A percentile compares a stretch with the other conserved stretches of the same genome.
Evolutionary conservation across 2,113 vertebrate species (phyloP).

Genomic region (Propithecus coquereli): DNA sequence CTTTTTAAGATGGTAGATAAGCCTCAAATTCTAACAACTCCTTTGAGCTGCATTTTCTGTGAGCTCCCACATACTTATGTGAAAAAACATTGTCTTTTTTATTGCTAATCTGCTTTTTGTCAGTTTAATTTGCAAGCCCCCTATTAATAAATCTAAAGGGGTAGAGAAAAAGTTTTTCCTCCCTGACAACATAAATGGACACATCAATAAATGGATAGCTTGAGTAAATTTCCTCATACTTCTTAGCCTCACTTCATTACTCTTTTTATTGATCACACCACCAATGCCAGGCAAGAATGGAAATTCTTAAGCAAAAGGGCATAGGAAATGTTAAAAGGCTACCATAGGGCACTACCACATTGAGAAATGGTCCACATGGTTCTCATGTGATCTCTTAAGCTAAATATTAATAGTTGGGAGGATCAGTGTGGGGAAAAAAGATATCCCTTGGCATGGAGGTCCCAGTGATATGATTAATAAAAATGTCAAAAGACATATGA

Average conservation of each 20-base stretch:
- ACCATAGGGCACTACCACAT: not conserved
- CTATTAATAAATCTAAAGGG: not conserved
- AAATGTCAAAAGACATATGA: not conserved
- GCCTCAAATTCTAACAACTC: not conserved
- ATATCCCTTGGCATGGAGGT: not conserved
- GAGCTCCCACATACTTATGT: not conserved
- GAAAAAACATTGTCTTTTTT: not conserved
- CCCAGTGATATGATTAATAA: not conserved
- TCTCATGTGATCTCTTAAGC: not conserved
- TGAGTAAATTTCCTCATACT: slow-evolving; percentile 32
- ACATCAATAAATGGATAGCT: not conserved
- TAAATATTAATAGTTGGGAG: not conserved
- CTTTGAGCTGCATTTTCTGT: not conserved
- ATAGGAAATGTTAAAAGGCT: slow-evolving; percentile 37
- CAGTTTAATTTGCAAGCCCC: slow-evolving; percentile 18
- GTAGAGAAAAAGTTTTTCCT: not conserved
- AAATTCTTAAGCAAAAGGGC: not conserved
- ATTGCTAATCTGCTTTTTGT: not conserved
- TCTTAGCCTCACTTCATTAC: slow-evolving; percentile 19
- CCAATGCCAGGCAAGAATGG: slow-evolving; percentile 6
- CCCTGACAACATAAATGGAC: slow-evolving; percentile 3
- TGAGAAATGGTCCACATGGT: not conserved
- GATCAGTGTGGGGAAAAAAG: not conserved
- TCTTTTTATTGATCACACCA: slow-evolving; percentile 30
- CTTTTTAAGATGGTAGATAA: not conserved